Percentiles rank a stretch among this genome's conserved stretches.
Conservation (phyloP, 23 tunicate species). For the Botrylloides violaceus region DNA sequence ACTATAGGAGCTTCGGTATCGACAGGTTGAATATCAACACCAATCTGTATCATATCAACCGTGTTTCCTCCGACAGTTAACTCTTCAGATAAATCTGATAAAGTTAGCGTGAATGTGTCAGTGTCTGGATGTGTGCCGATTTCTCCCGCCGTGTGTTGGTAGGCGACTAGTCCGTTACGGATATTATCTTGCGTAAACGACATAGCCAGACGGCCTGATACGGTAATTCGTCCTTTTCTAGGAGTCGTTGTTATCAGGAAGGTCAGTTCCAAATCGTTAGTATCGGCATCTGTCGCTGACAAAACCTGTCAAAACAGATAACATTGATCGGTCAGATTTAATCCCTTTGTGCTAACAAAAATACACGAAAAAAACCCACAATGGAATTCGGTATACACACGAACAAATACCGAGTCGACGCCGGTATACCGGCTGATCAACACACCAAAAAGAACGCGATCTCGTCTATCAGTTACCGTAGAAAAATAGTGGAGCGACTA, state of each 20-base stretch:
- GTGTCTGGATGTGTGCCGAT: slow-evolving; percentile 60
- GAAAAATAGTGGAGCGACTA: no score
- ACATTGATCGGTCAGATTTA: no score
- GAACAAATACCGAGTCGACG: no score
- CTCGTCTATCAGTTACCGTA: no score
- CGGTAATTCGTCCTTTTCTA: slow-evolving; percentile 49
- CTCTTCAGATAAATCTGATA: slow-evolving; percentile 80
- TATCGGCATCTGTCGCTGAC: slow-evolving; percentile 76
- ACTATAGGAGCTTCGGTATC: slow-evolving; percentile 93
- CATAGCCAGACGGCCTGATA: slow-evolving; percentile 36
- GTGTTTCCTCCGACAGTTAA: slow-evolving; percentile 75
- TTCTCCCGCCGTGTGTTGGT: slow-evolving; percentile 84
- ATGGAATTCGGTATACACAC: no score
- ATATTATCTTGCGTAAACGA: slow-evolving; percentile 73
- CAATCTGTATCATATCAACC: slow-evolving; percentile 55
- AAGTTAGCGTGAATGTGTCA: slow-evolving; percentile 57
- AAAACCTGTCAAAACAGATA: slow-evolving; percentile 33
- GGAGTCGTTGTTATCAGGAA: slow-evolving; percentile 55
- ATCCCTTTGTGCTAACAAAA: no score
- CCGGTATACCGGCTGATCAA: no score
- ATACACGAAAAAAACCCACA: no score
- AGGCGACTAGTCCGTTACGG: slow-evolving; percentile 49
- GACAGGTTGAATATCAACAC: slow-evolving; percentile 62
- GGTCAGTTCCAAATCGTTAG: slow-evolving; percentile 67
- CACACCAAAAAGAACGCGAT: no score